Evolutionary conservation across 2,113 vertebrate genomes (phyloP).

Genomic region (Heterocephalus glaber): DNA sequence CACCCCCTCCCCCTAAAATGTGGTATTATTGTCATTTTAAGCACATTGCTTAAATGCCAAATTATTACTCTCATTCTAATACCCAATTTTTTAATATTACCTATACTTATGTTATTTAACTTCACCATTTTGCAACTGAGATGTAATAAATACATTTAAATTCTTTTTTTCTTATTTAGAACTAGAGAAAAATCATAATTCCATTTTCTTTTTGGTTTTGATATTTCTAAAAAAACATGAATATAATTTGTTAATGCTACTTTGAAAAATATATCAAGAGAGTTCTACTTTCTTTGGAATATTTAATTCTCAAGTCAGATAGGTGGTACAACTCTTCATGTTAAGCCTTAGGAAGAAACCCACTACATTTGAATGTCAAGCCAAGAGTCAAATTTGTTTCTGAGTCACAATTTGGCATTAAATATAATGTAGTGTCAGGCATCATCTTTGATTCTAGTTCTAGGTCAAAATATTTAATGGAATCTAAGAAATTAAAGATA

Average conservation of each 20-base stretch:
- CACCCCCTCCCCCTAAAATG: not conserved
- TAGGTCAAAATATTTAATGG: slow-evolving; percentile 10
- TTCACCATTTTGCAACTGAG: not conserved
- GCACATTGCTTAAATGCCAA: not conserved
- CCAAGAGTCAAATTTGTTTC: slow-evolving; percentile 56
- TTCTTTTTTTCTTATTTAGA: not conserved
- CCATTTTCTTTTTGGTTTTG: not conserved
- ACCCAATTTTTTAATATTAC: not conserved
- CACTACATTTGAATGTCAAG: slow-evolving; percentile 48
- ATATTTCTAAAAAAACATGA: slow-evolving; percentile 13
- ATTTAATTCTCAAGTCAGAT: not conserved
- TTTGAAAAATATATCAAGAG: not conserved
- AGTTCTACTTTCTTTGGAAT: not conserved
- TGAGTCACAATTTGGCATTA: slow-evolving; percentile 5
- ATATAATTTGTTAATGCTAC: not conserved
- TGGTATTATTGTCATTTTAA: not conserved
- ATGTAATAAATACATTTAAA: not conserved
- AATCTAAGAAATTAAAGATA: slow-evolving; percentile 45
- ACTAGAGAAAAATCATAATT: not conserved
- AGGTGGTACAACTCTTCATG: not conserved
- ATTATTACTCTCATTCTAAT: not conserved
- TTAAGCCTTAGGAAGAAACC: not conserved
- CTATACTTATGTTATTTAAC: not conserved
- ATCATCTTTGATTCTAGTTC: slow-evolving; percentile 58
- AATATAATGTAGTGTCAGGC: slow-evolving; percentile 4